phyloP scores from a whole-genome alignment of 2,888 invertebrate species.

The Dasysyrphus tricinctus region DNA sequence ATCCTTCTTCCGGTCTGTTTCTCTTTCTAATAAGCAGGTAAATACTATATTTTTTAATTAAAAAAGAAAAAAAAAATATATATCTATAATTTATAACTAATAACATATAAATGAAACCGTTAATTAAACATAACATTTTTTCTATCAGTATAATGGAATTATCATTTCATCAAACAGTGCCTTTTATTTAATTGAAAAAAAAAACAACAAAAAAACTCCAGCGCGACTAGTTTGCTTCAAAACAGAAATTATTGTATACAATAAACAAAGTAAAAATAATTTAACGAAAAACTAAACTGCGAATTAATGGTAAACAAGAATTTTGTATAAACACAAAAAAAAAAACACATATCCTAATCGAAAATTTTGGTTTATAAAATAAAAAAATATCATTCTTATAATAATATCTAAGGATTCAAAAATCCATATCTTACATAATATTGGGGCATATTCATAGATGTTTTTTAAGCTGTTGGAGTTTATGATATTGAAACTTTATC shows the following conservation, averaged over 20 bases:
- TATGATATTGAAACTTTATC: no score
- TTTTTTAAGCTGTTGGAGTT: no score
- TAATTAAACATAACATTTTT: constrained; percentile 37
- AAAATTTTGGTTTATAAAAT: constrained; percentile 27
- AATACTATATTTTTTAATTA: constrained; percentile 52
- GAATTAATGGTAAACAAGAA: background rate
- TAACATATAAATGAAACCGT: constrained; percentile 43
- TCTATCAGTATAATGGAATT: constrained; percentile 69
- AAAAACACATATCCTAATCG: background rate
- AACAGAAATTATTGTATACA: background rate
- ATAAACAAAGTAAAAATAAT: constrained; percentile 23
- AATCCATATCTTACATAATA: constrained; percentile 50
- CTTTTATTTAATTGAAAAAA: constrained; percentile 7
- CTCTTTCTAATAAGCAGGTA: constrained; percentile 48
- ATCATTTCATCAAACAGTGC: constrained; percentile 49
- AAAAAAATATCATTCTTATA: constrained; percentile 18
- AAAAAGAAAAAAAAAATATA: constrained; percentile 46
- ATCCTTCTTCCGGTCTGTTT: constrained; percentile 46
- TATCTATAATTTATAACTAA: constrained; percentile 53
- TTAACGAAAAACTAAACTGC: constrained; percentile 11
- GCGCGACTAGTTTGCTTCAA: constrained; percentile 21
- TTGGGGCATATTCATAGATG: background rate
- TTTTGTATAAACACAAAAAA: background rate
- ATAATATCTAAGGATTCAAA: background rate
- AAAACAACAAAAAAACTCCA: background rate